Conservation (phyloP, 2,797 vertebrate genomes). For the Aulostomus chinensis region DNA sequence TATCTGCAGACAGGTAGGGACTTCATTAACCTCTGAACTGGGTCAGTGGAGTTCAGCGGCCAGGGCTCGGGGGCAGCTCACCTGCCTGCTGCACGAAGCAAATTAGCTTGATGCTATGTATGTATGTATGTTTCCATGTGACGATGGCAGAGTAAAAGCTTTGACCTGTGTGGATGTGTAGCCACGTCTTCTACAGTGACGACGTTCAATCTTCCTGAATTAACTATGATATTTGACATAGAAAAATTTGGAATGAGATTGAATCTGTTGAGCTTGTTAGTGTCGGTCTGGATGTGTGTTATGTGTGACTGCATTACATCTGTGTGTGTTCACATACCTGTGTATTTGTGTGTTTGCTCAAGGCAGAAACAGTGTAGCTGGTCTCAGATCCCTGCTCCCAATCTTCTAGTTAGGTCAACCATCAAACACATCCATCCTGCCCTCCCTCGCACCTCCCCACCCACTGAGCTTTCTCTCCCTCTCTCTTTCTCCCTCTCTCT, state of each 20-base stretch:
- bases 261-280: constrained; percentile 13
- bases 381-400: constrained; percentile 90
- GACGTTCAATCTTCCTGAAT: no score
- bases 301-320: no score
- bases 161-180: constrained; percentile 25
- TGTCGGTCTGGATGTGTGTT: background rate
- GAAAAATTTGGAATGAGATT: constrained; percentile 29
- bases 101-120: constrained; percentile 62
- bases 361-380: constrained; percentile 69
- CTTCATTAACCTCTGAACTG: constrained; percentile 80
- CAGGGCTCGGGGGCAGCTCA: constrained; percentile 54
- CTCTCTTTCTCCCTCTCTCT: constrained; percentile 50
- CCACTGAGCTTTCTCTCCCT: constrained; percentile 38
- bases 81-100: constrained; percentile 52
- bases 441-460: constrained; percentile 68
- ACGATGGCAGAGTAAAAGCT: constrained; percentile 7
- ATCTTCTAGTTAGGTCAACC: constrained; percentile 99
- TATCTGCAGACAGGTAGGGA: constrained; percentile 74
- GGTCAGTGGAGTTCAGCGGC: constrained; percentile 72
- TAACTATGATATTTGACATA: no score
- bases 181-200: constrained; percentile 1
- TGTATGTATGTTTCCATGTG: constrained; percentile 35
- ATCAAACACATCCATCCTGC: constrained; percentile 89
- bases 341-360: constrained; percentile 65
- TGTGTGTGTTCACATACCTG: constrained; percentile 38